phyloP scores from a whole-genome alignment of 2,113 vertebrate species.

The Brienomyrus longianalis region DNA sequence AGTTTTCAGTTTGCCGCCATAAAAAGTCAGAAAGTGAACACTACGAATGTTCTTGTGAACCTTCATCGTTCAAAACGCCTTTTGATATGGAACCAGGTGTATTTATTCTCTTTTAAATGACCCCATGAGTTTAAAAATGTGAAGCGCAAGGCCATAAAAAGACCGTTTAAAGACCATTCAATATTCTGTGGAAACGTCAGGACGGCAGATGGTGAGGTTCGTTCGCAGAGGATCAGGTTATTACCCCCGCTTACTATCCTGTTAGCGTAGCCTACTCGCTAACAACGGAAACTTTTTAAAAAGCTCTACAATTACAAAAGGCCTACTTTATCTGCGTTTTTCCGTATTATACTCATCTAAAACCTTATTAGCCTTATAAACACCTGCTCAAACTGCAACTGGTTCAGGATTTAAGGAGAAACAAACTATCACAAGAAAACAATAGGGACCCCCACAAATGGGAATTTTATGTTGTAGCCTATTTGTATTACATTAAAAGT shows the following conservation, averaged over 20 bases:
- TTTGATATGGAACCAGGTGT: not conserved
- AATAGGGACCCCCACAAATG: not conserved
- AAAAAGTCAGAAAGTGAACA: not conserved
- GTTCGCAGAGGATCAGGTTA: not conserved
- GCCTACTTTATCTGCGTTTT: not conserved
- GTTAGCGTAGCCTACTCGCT: not conserved
- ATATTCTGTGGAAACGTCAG: not conserved
- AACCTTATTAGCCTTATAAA: not conserved
- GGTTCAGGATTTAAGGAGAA: not conserved
- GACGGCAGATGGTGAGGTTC: constrained; percentile 1
- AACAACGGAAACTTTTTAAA: not conserved
- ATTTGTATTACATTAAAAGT: not conserved
- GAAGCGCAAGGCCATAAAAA: not conserved
- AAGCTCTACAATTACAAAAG: not conserved
- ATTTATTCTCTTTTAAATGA: not conserved
- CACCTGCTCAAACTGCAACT: not conserved
- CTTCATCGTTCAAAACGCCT: not conserved
- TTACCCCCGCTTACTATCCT: not conserved
- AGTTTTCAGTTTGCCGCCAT: not conserved
- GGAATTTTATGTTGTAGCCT: not conserved
- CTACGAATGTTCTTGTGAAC: not conserved
- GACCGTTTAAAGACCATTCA: not conserved
- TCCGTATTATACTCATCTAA: not conserved
- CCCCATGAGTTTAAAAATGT: constrained; percentile 4
- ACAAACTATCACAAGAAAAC: not conserved